Percentiles rank a stretch among this genome's conserved stretches.
phyloP scores from a whole-genome alignment of 2,797 vertebrate species.

The Acanthopagrus latus region DNA sequence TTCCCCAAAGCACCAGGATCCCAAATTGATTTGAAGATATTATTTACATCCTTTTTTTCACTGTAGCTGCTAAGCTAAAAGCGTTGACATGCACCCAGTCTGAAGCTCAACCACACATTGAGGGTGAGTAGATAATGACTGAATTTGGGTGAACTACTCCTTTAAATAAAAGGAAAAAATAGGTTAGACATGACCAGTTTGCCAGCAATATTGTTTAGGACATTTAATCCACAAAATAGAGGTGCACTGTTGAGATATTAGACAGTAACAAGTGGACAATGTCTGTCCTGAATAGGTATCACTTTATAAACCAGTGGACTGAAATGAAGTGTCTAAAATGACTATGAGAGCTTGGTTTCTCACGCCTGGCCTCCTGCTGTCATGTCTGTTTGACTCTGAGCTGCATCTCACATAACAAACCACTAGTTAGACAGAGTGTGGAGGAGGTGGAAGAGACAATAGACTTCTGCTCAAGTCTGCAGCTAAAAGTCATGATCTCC shows the following conservation, averaged over 20 bases:
- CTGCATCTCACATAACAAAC: constrained; percentile 1
- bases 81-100: too few species aligned
- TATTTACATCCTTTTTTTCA: too few species aligned
- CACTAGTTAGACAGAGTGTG: constrained; percentile 3
- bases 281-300: not conserved
- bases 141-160: too few species aligned
- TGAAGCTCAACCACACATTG: too few species aligned
- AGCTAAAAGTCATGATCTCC: constrained; percentile 2
- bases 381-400: constrained; percentile 18
- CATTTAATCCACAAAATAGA: not conserved
- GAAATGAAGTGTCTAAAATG: constrained; percentile 5
- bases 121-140: too few species aligned
- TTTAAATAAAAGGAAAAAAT: not conserved
- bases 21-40: too few species aligned
- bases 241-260: not conserved
- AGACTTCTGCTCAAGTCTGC: constrained; percentile 21
- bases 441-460: constrained; percentile 20
- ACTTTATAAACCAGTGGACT: constrained; percentile 16
- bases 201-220: not conserved
- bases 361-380: constrained; percentile 35
- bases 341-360: constrained; percentile 17
- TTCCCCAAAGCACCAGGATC: too few species aligned
- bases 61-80: too few species aligned
- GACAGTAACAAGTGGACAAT: constrained; percentile 11
- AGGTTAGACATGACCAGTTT: not conserved